Base-by-base conservation (phyloP, 2,797 vertebrate genomes). In the Chaetophractus vellerosus region DNA sequence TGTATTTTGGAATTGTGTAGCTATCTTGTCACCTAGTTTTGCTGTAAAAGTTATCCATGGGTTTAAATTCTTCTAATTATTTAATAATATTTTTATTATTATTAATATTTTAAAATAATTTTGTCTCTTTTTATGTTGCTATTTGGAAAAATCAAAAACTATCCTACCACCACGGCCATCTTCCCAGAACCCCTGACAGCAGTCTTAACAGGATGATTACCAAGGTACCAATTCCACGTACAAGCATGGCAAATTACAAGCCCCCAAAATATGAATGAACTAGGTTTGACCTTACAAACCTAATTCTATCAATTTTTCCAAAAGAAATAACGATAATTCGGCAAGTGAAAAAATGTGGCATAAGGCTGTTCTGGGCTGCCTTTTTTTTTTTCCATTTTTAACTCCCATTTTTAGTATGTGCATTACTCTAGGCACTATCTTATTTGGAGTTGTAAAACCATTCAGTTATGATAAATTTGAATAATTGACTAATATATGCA, bases 251-350 rank as follows among this genome's bases (percentile, higher is more conserved):
- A 88, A 78, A 78, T 63, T 72, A 88, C 26, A 96, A 72, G 55
- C 16, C 66, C 76, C 72, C 59, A 91, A 83, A 91, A 78, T 45
- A 81, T 63, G 68, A 88, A 85, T 61, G n/a, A n/a, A n/a, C n/a
- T n/a, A n/a, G n/a, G n/a, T n/a, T 84, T 36, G 80, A 63, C 41
- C 15, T 15, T 45, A 94, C 11, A 88, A 85, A 36, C 6, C 5
- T 94, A 52, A 89, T 85, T 74, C 48, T 84, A 88, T 57, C 12
- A 48, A 52, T 82, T 80, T 78, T 72, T 61, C 19, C 76, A 90
- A 45, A 90, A 89, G 74, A 88, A 90, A 88, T 79, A 79, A 66
- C 41, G 5, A 83, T 64, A 90, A 31, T 48, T 57, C 86, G 69
- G 33, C n/a, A 89, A 55, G 38, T 64, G 31, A 28, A 72, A 9